Base-by-base conservation (phyloP, 2,888 invertebrate genomes). In the Drosophila melanocephala region DNA sequence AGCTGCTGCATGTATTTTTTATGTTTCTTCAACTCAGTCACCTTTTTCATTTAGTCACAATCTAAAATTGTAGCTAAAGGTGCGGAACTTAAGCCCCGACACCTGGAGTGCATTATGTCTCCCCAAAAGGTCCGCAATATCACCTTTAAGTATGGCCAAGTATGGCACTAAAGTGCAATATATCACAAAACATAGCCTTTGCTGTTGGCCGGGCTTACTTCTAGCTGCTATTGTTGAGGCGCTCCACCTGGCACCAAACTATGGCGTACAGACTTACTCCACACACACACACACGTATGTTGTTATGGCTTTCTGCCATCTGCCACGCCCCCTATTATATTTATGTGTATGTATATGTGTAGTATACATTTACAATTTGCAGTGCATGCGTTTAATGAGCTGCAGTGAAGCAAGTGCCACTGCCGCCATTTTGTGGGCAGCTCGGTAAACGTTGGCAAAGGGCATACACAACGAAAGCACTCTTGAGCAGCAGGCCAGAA, bases 371-470 rank as follows among this genome's bases (percentile, higher is more conserved):
- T 61, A 67, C 68, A 63, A 80, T 61, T 71, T 68, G 63, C 70
- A 39, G 79, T 75, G 87, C 74, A 84, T 84, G 87, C 82, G 71
- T 81, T 86, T 89, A 86, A 86, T 89, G 89, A 86, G 87, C 82
- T 89, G 82, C 87, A 75, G 71, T 63, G 70, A 70, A 74, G 75
- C 79, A 70, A 57, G 47, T 51, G 57, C 47, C 39, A 44, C 53
- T 59, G 44, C 66, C 60, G 51, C 71, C 84, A 72, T 76, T 89
- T 84, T 87, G 87, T 57, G 89, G 89, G 69, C 89, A 87, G 70
- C 72, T 75, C 63, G 83, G 63, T 79, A 68, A 79, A 72, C 56
- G 39, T 30, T 57, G 64, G 64, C 66, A 71, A 33, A 26, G 10
- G 42, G 35, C 57, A 12, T n/a, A 57, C 42, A 58, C 30, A 22